Evolutionary conservation across 2,113 vertebrate genomes (phyloP).

Genomic region (Carettochelys insculpta): DNA sequence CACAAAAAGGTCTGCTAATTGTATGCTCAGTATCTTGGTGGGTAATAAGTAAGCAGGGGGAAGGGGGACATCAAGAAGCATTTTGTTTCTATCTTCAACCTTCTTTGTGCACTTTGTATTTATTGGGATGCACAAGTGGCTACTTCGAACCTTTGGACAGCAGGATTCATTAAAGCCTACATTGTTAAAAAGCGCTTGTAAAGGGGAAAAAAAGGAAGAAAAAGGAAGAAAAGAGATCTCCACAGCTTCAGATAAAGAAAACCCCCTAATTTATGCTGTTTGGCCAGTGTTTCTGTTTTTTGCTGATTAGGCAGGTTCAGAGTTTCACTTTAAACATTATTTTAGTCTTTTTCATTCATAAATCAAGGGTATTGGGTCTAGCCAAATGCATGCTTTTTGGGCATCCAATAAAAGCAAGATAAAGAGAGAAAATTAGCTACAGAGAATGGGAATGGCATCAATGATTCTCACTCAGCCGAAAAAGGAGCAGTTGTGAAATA

Average conservation of each 20-base stretch:
- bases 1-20: neutral
- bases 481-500: rapidly evolving
- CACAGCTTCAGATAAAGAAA: neutral
- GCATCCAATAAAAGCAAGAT: neutral
- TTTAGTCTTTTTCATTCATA: neutral
- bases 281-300: neutral
- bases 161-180: neutral
- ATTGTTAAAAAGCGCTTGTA: neutral
- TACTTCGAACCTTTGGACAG: neutral
- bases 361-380: neutral
- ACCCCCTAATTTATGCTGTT: neutral
- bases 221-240: neutral
- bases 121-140: too few species aligned
- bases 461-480: neutral
- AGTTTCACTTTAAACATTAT: neutral
- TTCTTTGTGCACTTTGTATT: neutral
- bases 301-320: neutral
- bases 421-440: neutral
- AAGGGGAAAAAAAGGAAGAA: neutral
- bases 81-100: neutral
- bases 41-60: neutral
- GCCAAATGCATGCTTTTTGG: neutral
- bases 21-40: too few species aligned
- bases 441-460: neutral
- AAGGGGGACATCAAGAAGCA: neutral